These are phyloP conservation scores for Drosophila asahinai DNA, from an alignment of 1,140 invertebrate species.

Conservation along the genomic window DNA sequence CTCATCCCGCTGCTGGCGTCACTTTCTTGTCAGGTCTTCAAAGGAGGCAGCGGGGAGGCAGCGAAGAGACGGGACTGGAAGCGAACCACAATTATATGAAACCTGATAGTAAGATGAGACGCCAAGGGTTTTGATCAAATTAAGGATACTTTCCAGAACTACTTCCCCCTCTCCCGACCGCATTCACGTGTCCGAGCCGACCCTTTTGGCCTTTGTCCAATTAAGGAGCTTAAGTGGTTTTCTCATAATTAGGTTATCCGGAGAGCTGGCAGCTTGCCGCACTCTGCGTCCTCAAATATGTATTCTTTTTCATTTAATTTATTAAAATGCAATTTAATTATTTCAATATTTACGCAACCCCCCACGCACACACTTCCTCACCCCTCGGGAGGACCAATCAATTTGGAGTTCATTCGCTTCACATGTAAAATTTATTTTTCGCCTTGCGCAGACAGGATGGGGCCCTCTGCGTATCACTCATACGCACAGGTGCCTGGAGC, in stretches of 20 bases:
- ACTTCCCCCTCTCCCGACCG: slow-evolving; percentile 3
- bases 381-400: slow-evolving; percentile 28
- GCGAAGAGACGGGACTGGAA: neutral
- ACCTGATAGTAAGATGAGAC: neutral
- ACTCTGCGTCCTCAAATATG: slow-evolving; percentile 22
- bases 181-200: slow-evolving; percentile 8
- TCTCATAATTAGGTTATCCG: slow-evolving; percentile 34
- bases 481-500: slow-evolving; percentile 51
- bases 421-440: slow-evolving; percentile 57
- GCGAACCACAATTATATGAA: slow-evolving; percentile 14
- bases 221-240: slow-evolving; percentile 38
- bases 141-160: slow-evolving; percentile 8
- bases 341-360: slow-evolving; percentile 49
- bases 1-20: neutral
- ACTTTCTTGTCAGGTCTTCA: slow-evolving; percentile 20
- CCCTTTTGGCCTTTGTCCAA: slow-evolving; percentile 38
- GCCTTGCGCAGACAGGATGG: slow-evolving; percentile 28
- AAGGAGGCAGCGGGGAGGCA: neutral
- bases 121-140: slow-evolving; percentile 18
- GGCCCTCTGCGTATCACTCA: slow-evolving; percentile 52
- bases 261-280: neutral
- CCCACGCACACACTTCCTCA: neutral
- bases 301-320: slow-evolving; percentile 51
- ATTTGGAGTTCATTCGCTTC: slow-evolving; percentile 52
- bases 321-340: slow-evolving; percentile 64